Conservation (phyloP, 2,113 vertebrate species). For the Platichthys stellatus region DNA sequence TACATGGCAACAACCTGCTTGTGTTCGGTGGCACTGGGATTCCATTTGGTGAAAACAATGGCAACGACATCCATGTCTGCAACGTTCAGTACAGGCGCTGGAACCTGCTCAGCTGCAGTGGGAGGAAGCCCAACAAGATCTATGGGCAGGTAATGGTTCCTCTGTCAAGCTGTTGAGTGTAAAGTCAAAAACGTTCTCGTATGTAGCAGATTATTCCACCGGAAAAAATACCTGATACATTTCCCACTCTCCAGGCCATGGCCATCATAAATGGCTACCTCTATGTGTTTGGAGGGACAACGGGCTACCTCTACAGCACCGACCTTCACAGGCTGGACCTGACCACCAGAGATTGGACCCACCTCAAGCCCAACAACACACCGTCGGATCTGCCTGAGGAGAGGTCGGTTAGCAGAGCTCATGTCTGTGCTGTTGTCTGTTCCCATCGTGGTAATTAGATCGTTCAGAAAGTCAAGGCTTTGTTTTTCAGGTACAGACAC, state of each 20-base stretch:
- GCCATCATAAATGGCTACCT: constrained; percentile 95
- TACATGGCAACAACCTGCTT: constrained; percentile 96
- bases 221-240: not conserved
- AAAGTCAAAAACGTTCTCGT: not conserved
- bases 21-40: constrained; percentile 98
- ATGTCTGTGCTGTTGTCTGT: constrained; percentile 4
- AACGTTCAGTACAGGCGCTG: constrained; percentile 96
- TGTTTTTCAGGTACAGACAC: constrained; percentile 89
- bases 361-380: constrained; percentile 93
- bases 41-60: constrained; percentile 97
- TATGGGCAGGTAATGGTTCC: constrained; percentile 90
- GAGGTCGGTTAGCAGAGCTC: constrained; percentile 75
- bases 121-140: constrained; percentile 96
- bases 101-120: constrained; percentile 93
- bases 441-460: not conserved
- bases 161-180: not conserved
- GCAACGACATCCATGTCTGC: constrained; percentile 96
- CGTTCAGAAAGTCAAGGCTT: not conserved
- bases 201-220: not conserved
- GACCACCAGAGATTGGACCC: constrained; percentile 93
- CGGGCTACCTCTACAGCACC: constrained; percentile 96
- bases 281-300: constrained; percentile 98
- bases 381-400: constrained; percentile 94
- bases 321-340: constrained; percentile 96
- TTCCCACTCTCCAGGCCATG: constrained; percentile 87